These are phyloP conservation scores for Leptoteleia sp. DNA, from an alignment of 1,140 invertebrate species.

Conservation along the genomic window DNA sequence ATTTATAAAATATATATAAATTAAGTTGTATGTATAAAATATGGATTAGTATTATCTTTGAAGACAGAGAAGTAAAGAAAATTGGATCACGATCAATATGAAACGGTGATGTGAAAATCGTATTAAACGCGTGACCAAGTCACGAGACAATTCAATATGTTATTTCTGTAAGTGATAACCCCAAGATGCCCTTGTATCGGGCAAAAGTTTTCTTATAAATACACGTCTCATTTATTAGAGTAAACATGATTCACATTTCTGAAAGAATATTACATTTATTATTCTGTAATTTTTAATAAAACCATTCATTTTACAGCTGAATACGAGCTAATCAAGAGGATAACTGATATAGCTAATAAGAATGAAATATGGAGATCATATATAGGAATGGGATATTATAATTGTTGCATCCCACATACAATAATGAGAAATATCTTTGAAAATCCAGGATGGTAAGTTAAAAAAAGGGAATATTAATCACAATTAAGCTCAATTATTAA, in stretches of 20 bases:
- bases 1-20: too few relatives aligned
- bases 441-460: constrained; percentile 97
- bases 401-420: constrained; percentile 96
- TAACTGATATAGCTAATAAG: constrained; percentile 89
- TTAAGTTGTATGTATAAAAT: too few relatives aligned
- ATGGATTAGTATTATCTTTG: too few relatives aligned
- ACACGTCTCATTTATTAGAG: too few relatives aligned
- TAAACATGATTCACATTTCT: too few relatives aligned
- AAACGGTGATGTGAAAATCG: too few relatives aligned
- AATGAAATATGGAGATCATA: constrained; percentile 98
- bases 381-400: constrained; percentile 99
- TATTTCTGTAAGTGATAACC: constrained; percentile 51
- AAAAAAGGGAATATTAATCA: too few relatives aligned
- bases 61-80: too few relatives aligned
- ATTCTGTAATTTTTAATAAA: too few relatives aligned
- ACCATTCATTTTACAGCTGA: constrained; percentile 86
- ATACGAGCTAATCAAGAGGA: constrained; percentile 91
- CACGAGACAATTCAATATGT: constrained; percentile 69
- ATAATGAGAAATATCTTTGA: constrained; percentile 99
- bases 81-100: too few relatives aligned
- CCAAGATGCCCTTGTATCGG: constrained; percentile 13
- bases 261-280: constrained; percentile 4
- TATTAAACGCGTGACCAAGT: constrained; percentile 66
- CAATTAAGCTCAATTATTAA: too few relatives aligned
- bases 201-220: constrained; percentile 24